Conservation (phyloP, 2,797 vertebrate species). For the Allobates femoralis region DNA sequence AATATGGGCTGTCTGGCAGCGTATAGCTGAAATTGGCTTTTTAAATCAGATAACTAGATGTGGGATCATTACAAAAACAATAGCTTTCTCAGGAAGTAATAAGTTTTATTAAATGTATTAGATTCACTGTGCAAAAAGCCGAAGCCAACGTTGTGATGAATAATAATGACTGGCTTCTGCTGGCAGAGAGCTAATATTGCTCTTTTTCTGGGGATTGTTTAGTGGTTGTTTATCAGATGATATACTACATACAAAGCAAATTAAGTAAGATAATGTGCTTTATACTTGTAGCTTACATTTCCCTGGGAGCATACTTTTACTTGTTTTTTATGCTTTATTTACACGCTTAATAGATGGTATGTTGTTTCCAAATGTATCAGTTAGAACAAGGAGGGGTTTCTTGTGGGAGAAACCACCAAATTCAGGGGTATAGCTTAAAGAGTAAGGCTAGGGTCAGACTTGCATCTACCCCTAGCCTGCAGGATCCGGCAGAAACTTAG, state of each 20-base stretch:
- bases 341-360: too few species aligned
- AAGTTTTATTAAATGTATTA: slow-evolving; percentile 35
- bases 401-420: too few species aligned
- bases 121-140: slow-evolving; percentile 19
- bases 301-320: too few species aligned
- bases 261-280: neutral
- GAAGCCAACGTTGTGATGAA: slow-evolving; percentile 16
- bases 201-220: neutral
- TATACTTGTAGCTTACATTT: neutral
- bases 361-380: too few species aligned
- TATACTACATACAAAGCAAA: neutral
- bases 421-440: too few species aligned
- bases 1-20: slow-evolving; percentile 10
- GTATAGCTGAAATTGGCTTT: slow-evolving; percentile 9
- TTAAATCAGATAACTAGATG: slow-evolving; percentile 32
- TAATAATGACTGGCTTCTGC: slow-evolving; percentile 11
- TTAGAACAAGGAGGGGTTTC: too few species aligned
- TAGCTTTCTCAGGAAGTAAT: slow-evolving; percentile 21
- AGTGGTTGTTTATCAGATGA: neutral
- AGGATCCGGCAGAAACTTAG: too few species aligned
- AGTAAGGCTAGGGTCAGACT: too few species aligned
- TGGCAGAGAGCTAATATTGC: neutral
- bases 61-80: slow-evolving; percentile 35
- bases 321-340: too few species aligned
- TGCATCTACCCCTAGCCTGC: too few species aligned